Evolutionary conservation across 1,140 invertebrate species (phyloP).

Genomic region (Tetranychus cinnabarinus): DNA sequence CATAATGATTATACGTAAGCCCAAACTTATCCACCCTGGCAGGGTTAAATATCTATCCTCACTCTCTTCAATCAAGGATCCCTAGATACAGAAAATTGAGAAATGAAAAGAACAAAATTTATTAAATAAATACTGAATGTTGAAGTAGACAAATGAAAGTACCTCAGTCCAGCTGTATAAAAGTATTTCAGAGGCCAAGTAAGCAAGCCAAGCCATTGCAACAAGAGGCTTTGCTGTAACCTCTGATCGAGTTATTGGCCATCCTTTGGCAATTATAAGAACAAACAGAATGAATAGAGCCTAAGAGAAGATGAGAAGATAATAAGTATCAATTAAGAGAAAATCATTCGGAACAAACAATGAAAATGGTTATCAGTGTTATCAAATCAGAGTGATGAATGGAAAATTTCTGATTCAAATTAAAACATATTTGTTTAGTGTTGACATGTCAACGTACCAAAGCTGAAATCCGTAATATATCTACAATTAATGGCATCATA

Average conservation of each 20-base stretch:
- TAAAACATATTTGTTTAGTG: too few species aligned
- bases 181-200: constrained; percentile 67
- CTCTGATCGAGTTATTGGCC: constrained; percentile 75
- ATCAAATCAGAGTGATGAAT: too few species aligned
- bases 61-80: constrained; percentile 84
- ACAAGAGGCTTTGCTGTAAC: constrained; percentile 59
- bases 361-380: too few species aligned
- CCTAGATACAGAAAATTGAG: constrained; percentile 27
- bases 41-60: constrained; percentile 88
- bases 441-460: constrained; percentile 31
- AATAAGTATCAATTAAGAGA: not conserved
- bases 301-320: constrained; percentile 22
- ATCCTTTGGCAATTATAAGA: constrained; percentile 77
- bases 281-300: constrained; percentile 83
- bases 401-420: too few species aligned
- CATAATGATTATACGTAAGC: constrained; percentile 67
- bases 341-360: too few species aligned
- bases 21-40: constrained; percentile 77
- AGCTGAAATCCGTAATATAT: constrained; percentile 70
- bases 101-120: too few species aligned
- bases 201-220: constrained; percentile 71
- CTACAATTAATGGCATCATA: constrained; percentile 52
- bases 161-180: constrained; percentile 91
- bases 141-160: constrained; percentile 19
- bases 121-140: too few species aligned